Percentiles rank a stretch among this genome's conserved stretches.
Conservation (phyloP, 92 coral and sea anemone species). For the Epizoanthus fatuus region DNA sequence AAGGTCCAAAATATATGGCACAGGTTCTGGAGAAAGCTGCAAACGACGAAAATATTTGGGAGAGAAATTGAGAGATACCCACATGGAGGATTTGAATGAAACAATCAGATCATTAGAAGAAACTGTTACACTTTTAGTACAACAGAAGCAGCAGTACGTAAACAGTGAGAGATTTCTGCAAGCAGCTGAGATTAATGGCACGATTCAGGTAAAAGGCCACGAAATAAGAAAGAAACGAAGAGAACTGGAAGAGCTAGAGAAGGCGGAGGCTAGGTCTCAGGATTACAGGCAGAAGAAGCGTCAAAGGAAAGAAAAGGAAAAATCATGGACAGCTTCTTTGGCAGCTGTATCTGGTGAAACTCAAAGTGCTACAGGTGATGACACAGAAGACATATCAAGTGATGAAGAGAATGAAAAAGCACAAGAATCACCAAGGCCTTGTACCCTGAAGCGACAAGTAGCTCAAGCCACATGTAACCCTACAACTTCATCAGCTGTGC, state of each 20-base stretch:
- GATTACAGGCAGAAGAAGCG: neutral
- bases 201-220: neutral
- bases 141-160: slow-evolving; percentile 6
- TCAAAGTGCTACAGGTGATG: too few relatives aligned
- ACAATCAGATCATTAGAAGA: neutral
- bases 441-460: neutral
- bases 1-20: neutral
- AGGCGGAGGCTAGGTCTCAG: neutral
- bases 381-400: too few relatives aligned
- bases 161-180: neutral
- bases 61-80: neutral
- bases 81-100: neutral
- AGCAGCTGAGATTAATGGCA: neutral
- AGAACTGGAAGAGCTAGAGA: neutral
- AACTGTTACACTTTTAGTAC: neutral
- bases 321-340: too few relatives aligned
- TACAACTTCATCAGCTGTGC: neutral
- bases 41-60: neutral
- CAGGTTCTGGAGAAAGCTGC: neutral
- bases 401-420: neutral
- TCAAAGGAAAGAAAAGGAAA: neutral
- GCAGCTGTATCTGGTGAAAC: too few relatives aligned
- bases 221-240: neutral
- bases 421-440: neutral
- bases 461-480: too few relatives aligned